These are phyloP conservation scores for Dicerorhinus sumatrensis DNA, from an alignment of 2,113 vertebrate species.

Conservation along the genomic window DNA sequence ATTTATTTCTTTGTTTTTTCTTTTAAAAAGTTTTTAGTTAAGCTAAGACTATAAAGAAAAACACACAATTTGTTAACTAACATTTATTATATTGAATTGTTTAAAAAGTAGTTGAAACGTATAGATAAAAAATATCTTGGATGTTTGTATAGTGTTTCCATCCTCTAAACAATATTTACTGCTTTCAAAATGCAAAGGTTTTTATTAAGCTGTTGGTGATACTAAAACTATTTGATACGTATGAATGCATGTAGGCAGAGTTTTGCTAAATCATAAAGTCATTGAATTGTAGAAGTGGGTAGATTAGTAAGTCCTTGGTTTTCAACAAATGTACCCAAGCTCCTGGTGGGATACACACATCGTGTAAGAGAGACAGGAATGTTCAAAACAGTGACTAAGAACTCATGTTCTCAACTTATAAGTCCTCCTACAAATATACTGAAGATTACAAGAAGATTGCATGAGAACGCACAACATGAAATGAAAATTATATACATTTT, in stretches of 20 bases:
- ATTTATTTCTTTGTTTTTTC: not conserved
- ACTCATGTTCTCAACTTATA: not conserved
- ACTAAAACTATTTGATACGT: not conserved
- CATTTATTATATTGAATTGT: not conserved
- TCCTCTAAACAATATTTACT: not conserved
- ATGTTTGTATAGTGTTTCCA: not conserved
- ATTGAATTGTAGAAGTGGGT: not conserved
- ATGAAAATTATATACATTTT: conserved; percentile 70
- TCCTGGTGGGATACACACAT: not conserved
- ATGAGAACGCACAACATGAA: not conserved
- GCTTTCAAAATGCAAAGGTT: not conserved
- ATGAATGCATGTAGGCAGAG: not conserved
- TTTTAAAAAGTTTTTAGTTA: not conserved
- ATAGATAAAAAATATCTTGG: not conserved
- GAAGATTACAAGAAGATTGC: conserved; percentile 21
- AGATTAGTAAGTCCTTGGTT: not conserved
- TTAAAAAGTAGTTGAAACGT: not conserved
- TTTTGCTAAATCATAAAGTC: not conserved
- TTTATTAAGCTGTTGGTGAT: not conserved
- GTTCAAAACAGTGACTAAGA: conserved; percentile 19
- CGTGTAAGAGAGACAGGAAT: not conserved
- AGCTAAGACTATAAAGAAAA: not conserved
- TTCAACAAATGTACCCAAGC: not conserved
- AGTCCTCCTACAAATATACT: not conserved
- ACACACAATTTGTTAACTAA: not conserved